A percentile compares a stretch with the other conserved stretches of the same genome.
Conservation (phyloP, 1,140 invertebrate species). For the Cotesia chilonis region DNA sequence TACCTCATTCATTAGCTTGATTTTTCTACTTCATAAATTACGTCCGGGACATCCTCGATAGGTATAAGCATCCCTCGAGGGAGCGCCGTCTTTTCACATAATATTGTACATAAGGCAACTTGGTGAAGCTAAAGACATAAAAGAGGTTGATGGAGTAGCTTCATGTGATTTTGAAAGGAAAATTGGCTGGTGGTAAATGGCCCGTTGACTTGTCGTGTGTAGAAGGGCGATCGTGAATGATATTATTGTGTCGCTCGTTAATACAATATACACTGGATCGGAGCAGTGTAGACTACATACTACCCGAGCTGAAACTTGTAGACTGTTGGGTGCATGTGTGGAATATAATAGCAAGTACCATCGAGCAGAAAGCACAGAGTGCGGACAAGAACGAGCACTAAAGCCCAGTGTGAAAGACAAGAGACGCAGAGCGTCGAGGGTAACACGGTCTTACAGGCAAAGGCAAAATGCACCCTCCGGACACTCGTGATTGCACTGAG, state of each 20-base stretch:
- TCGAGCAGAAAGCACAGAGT: too few species aligned
- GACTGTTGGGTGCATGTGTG: background rate
- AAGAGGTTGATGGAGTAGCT: background rate
- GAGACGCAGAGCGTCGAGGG: background rate
- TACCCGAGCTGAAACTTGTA: background rate
- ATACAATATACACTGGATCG: conserved; percentile 6
- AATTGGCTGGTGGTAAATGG: conserved; percentile 29
- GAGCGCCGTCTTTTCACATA: background rate
- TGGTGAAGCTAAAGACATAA: background rate
- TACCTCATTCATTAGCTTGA: conserved; percentile 16
- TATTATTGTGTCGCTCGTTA: conserved; percentile 42
- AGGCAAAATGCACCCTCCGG: conserved; percentile 51
- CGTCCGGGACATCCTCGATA: background rate
- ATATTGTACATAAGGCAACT: too few species aligned
- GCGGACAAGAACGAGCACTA: background rate
- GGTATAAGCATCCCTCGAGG: background rate
- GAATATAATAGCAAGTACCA: too few species aligned
- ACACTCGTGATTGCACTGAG: conserved; percentile 39
- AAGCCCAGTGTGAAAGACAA: background rate
- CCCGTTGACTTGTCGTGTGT: conserved; percentile 22
- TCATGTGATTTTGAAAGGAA: background rate
- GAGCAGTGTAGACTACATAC: conserved; percentile 3
- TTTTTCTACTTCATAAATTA: conserved; percentile 20
- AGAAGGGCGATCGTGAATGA: conserved; percentile 44
- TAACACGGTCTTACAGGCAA: conserved; percentile 33